phyloP scores from a whole-genome alignment of 1,140 invertebrate species.

The Ladona fulva region DNA sequence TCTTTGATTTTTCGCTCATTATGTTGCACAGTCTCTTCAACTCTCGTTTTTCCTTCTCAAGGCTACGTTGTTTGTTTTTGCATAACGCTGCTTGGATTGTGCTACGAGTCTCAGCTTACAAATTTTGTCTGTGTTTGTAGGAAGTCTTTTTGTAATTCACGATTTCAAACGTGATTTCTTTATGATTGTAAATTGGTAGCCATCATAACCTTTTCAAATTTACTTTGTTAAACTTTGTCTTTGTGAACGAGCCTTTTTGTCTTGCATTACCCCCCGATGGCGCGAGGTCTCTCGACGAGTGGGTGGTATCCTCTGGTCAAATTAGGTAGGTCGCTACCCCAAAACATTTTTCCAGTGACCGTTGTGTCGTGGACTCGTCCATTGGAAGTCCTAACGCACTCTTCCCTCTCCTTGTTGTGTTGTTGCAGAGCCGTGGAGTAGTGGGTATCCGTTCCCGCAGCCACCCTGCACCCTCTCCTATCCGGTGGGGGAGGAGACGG shows the following conservation, averaged over 20 bases:
- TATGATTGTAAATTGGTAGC: too few species aligned
- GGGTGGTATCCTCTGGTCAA: neutral
- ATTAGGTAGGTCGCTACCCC: neutral
- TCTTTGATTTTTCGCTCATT: too few species aligned
- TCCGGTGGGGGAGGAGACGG: conserved; percentile 3
- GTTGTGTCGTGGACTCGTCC: conserved; percentile 1
- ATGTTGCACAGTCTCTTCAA: too few species aligned
- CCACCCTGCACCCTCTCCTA: conserved; percentile 1
- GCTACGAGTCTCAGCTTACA: too few species aligned
- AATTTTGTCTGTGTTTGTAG: too few species aligned
- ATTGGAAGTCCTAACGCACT: conserved; percentile 4
- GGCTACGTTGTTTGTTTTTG: too few species aligned
- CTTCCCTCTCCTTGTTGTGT: conserved; percentile 7
- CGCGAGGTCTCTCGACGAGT: neutral
- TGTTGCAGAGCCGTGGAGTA: conserved; percentile 6
- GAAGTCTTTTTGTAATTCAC: too few species aligned
- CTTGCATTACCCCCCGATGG: neutral
- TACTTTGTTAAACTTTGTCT: neutral
- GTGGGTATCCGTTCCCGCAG: conserved; percentile 5
- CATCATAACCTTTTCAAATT: too few species aligned
- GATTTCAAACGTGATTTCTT: too few species aligned
- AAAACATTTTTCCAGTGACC: neutral
- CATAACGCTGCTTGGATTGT: too few species aligned
- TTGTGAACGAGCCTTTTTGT: neutral
- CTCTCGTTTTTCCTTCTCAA: too few species aligned